Base-by-base conservation (phyloP, 1,140 invertebrate species). In the Paraescarpia echinospica region DNA sequence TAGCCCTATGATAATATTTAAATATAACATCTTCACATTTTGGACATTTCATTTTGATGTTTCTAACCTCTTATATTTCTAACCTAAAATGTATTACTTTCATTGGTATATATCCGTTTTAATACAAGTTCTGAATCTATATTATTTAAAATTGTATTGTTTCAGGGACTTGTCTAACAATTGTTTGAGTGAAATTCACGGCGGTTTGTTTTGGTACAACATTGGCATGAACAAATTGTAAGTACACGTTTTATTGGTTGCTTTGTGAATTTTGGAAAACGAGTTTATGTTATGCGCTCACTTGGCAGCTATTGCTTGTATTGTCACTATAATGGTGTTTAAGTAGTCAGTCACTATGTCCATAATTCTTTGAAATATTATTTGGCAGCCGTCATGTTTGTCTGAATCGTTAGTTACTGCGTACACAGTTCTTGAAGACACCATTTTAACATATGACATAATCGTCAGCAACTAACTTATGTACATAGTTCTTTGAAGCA, bases 141-240 rank as follows among this genome's bases (percentile, higher is more conserved):
- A 27, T 27, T 41, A 41, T 12, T 6, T 77, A 31, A 77, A 77
- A 77, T 31, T 77, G 27, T 77, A 27, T 27, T 77, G 12, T 93
- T 35, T 31, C 41, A 93, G 93, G 34, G 89, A 90, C 33, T 35
- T 90, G 33, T 90, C 89, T 90, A 34, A 5, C n/a, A 90, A 90
- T 35, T 22, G 27, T 34, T 22, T 90, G 35, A 90, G n/a, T 34
- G 18, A 90, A n/a, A 34, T 90, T 34, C 89, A 34, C 89, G 89
- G 35, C 89, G 89, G 33, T 33, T 34, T 90, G 35, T 90, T 90
- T 90, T 33, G 34, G 18, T 35, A 90, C 34, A 90, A 90, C 89
- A 33, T 18, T 18, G 89, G 35, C 6, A 34, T 90, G 34, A 35
- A 90, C 27, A 35, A 90, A 18, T 33, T 90, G 89, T 90, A 33